Base-by-base conservation (phyloP, 2,113 vertebrate genomes). In the Canis aureus region DNA sequence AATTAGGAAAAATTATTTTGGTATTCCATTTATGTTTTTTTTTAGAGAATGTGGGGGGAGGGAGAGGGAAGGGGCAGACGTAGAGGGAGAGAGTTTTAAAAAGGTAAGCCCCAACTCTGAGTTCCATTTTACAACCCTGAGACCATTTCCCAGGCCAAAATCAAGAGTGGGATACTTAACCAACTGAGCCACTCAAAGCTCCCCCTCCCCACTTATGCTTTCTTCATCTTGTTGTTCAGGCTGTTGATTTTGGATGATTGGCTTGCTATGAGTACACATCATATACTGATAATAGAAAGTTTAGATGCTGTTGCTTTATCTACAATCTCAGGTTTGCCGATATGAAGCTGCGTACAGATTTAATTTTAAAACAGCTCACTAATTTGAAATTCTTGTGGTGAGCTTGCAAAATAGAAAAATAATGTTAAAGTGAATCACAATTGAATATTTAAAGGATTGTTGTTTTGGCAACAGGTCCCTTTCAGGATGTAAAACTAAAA, bases 311-410 rank as follows among this genome's bases (percentile, higher is more conserved):
- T 29, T 89, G 13, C 8, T 93, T 95, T 94, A 11, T 79, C 16
- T 91, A 69, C 51, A 86, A 74, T 88, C 95, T 95, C 66, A 97
- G 10, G 79, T 64, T 91, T 98, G 67, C 25, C 57, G 69, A 89
- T 78, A 11, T 93, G n/a, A 86, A 1, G 4, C 0, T 43, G 1
- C 55, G 3, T 81, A 53, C 20, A 97, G 49, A 43, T 76, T 96
- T 93, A 92, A 69, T 94, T 91, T 86, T 95, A 94, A 97, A 32
- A 53, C 32, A 83, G n/a, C 19, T 94, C 32, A 87, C 91, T 96
- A 93, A 92, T 95, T 95, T 98, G 32, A 62, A 97, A 82, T 90
- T 96, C 32, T 57, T 69, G 57, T 93, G 32, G 92, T 66, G 8
- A 94, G 19, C 9, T 22, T 81, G 3, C 19, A 89, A 76, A 89